phyloP scores from a whole-genome alignment of 1,140 invertebrate genomes.

The Drosophila pseudoobscura region DNA sequence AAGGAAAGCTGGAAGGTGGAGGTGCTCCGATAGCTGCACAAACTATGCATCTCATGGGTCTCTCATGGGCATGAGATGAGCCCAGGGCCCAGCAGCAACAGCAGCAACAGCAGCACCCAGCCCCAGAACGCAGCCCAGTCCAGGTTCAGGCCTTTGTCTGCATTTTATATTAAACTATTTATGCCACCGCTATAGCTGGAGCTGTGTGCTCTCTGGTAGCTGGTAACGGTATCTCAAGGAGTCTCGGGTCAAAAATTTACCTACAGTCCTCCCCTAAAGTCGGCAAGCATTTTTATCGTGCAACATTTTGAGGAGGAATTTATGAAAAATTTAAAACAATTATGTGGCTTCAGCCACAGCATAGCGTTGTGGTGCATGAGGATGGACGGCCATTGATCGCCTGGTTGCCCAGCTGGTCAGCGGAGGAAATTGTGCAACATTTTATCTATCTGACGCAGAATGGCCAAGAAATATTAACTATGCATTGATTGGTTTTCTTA shows the following conservation, averaged over 20 bases:
- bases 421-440: slow-evolving; percentile 19
- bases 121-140: not conserved
- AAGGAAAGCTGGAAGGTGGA: slow-evolving; percentile 39
- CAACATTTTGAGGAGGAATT: slow-evolving; percentile 66
- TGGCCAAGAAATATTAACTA: slow-evolving; percentile 2
- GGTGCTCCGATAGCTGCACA: slow-evolving; percentile 4
- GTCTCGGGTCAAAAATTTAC: slow-evolving; percentile 50
- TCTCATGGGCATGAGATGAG: slow-evolving; percentile 33
- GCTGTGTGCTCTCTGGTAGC: slow-evolving; percentile 2
- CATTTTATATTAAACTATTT: slow-evolving; percentile 77
- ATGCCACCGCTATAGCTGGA: slow-evolving; percentile 26
- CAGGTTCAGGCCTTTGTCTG: slow-evolving; percentile 63
- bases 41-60: slow-evolving; percentile 38
- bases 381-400: slow-evolving; percentile 16
- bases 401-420: slow-evolving; percentile 27
- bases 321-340: slow-evolving; percentile 74
- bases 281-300: slow-evolving; percentile 35
- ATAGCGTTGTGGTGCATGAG: slow-evolving; percentile 15
- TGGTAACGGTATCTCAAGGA: slow-evolving; percentile 34
- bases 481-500: slow-evolving; percentile 9
- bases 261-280: slow-evolving; percentile 21
- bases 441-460: not conserved
- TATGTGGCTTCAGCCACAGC: slow-evolving; percentile 55
- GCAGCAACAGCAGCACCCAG: no score
- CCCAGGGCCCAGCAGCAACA: slow-evolving; percentile 15